Conservation (phyloP, 2,797 vertebrate genomes). For the Eulemur coronatus region DNA sequence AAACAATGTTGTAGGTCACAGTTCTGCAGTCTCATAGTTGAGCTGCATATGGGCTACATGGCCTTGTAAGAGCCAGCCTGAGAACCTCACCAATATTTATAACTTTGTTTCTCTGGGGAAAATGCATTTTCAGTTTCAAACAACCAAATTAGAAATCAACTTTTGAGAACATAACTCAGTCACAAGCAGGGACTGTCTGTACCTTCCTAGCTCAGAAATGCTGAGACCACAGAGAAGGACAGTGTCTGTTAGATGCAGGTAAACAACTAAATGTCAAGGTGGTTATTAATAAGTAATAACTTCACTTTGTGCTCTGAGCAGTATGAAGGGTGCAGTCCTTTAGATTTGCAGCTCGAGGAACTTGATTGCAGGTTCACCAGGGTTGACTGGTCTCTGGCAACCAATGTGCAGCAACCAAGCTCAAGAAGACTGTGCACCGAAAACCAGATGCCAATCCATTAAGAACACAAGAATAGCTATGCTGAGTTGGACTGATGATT, state of each 20-base stretch:
- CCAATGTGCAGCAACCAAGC: not conserved
- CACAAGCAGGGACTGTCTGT: not conserved
- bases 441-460: not conserved
- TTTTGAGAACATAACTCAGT: not conserved
- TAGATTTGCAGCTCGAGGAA: not conserved
- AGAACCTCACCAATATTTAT: not conserved
- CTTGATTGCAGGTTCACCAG: not conserved
- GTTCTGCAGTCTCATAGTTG: not conserved
- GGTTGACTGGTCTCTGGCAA: not conserved
- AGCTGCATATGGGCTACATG: not conserved
- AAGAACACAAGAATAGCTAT: not conserved
- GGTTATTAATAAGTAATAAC: not conserved
- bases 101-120: not conserved
- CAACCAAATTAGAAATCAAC: slow-evolving; percentile 29
- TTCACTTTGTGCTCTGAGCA: not conserved
- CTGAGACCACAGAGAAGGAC: not conserved
- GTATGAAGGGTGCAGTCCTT: not conserved
- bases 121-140: slow-evolving; percentile 39
- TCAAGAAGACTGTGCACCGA: not conserved
- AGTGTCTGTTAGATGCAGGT: not conserved
- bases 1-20: slow-evolving; percentile 11
- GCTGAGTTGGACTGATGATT: not conserved
- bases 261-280: not conserved
- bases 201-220: slow-evolving; percentile 34
- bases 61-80: not conserved